Base-by-base conservation (phyloP, 2,888 invertebrate species). In the Microctonus hyperodae region DNA sequence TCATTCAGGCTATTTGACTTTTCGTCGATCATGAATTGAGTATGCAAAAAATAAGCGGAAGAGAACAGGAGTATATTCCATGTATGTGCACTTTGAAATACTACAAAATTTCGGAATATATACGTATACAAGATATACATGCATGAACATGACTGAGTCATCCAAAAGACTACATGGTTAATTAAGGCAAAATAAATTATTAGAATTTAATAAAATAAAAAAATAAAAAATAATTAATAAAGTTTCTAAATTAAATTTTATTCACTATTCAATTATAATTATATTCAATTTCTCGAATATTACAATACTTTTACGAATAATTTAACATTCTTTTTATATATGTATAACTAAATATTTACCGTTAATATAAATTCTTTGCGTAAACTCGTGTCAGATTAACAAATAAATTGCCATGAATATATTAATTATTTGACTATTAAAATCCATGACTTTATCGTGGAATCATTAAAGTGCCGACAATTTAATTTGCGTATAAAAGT, bases 1-100 rank as follows among this genome's bases (percentile, higher is more conserved):
- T 58, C 66, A 48, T 50, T 22, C 35, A 62, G 25, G 50, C 66
- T 56, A 67, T 62, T 67, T 48, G 40, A 60, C 59, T 53, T 53
- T 63, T 53, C 53, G 55, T 55, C 55, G 53, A 55, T 63, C 63
- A 60, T 60, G 23, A 22, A 23, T 35, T 63, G 57, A 40, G 51
- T 65, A 60, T 60, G 60, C 60, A 60, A 60, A 60, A 60, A 60
- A 60, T 59, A 44, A 59, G 35, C 37, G 37, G 58, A 58, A 33
- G 23, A 23, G 25, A 40, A 23, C 58, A 22, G 35, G 58, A 16
- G 37, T 25, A 16, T 40, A 33, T 40, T 10, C 37, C 10, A 22
- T 40, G 13, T 23, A 20, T 16, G 16, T 56, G 10, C 10, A 28
- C 23, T 11, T 3, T 22, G 10, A 2, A 2, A 7, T 16, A 44